Conservation (phyloP, 1,140 invertebrate genomes). For the Theocolax elegans region DNA sequence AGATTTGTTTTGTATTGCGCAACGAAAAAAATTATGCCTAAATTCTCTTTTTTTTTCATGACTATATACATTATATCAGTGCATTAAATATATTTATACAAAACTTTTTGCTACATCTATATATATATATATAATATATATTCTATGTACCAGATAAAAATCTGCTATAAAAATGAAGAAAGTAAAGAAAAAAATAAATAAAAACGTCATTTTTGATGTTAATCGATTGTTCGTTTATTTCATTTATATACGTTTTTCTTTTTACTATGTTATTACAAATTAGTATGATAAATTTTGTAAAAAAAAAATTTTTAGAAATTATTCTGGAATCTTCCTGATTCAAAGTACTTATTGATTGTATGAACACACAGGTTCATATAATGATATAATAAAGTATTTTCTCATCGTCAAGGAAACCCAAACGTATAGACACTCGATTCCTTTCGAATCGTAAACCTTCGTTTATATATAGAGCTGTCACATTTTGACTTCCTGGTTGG, state of each 20-base stretch:
- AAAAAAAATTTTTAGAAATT: not conserved
- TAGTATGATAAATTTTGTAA: not conserved
- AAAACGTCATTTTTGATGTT: constrained; percentile 42
- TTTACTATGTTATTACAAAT: not conserved
- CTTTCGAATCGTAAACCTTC: not conserved
- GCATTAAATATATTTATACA: constrained; percentile 51
- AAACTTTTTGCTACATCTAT: constrained; percentile 51
- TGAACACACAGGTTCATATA: not conserved
- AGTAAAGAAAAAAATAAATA: too few relatives aligned
- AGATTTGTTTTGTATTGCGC: too few relatives aligned
- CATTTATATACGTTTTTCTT: not conserved
- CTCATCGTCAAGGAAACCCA: constrained; percentile 44
- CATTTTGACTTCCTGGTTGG: too few relatives aligned
- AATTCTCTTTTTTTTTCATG: too few relatives aligned
- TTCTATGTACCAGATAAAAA: constrained; percentile 39
- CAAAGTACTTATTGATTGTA: not conserved
- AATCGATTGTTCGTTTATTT: not conserved
- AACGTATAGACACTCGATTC: constrained; percentile 43
- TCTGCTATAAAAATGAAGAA: constrained; percentile 32
- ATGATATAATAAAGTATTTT: not conserved
- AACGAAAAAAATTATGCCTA: too few relatives aligned
- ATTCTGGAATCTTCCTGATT: too few relatives aligned
- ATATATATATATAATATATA: too few relatives aligned
- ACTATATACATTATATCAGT: too few relatives aligned
- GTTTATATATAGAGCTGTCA: constrained; percentile 1